phyloP scores from a whole-genome alignment of 2,113 vertebrate genomes.

The Glaucidium brasilianum region DNA sequence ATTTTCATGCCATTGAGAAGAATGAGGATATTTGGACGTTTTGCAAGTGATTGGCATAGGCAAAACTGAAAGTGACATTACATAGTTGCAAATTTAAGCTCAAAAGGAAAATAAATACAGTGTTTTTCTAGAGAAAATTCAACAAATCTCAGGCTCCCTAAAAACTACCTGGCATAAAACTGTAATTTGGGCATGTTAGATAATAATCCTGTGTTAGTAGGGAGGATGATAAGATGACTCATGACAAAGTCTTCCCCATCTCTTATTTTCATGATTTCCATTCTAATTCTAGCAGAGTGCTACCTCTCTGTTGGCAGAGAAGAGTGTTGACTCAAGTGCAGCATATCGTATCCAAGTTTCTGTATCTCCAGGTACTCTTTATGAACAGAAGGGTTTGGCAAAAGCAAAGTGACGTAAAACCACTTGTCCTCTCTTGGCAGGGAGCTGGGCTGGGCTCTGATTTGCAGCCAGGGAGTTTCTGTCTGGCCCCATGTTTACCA shows the following conservation, averaged over 20 bases:
- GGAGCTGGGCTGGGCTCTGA: not conserved
- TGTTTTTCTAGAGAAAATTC: not conserved
- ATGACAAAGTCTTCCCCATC: not conserved
- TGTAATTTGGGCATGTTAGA: not conserved
- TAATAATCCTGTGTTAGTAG: not conserved
- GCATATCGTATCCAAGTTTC: not conserved
- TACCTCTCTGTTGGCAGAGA: not conserved
- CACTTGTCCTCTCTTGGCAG: not conserved
- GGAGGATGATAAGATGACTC: not conserved
- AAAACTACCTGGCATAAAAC: not conserved
- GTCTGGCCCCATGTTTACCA: not conserved
- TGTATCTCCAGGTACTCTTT: not conserved
- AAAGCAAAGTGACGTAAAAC: not conserved
- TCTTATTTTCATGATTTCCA: not conserved
- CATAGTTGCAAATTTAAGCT: not conserved
- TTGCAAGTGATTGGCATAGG: fast-evolving
- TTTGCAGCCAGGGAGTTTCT: not conserved
- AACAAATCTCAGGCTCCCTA: not conserved
- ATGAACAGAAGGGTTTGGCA: not conserved
- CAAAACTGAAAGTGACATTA: fast-evolving
- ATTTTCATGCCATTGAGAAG: not conserved
- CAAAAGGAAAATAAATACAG: not conserved
- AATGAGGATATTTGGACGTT: not conserved
- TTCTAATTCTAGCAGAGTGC: not conserved
- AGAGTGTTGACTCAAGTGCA: not conserved